phyloP scores from a whole-genome alignment of 1,140 invertebrate genomes.

The Pseudomyrmex gracilis region DNA sequence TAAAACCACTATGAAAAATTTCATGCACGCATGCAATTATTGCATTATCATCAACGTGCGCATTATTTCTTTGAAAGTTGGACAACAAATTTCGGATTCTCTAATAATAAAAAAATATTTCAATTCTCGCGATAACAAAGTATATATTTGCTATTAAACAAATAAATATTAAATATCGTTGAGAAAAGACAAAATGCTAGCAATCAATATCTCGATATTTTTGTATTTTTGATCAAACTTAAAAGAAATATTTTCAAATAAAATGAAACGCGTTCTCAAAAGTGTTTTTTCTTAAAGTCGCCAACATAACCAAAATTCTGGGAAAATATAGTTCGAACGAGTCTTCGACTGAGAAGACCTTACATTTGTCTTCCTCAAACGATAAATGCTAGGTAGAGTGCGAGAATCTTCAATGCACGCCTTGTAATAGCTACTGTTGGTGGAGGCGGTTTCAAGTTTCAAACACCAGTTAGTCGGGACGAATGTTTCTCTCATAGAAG shows the following conservation, averaged over 20 bases:
- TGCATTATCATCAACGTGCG: background rate
- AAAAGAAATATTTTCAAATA: constrained; percentile 32
- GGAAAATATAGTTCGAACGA: constrained; percentile 19
- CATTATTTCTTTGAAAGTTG: constrained; percentile 12
- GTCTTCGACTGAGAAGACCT: constrained; percentile 31
- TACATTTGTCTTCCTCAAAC: constrained; percentile 59
- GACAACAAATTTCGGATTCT: too few species aligned
- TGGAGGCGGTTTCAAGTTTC: constrained; percentile 74
- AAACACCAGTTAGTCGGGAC: constrained; percentile 67
- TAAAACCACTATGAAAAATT: constrained; percentile 27
- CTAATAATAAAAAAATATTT: too few species aligned
- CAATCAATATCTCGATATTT: background rate
- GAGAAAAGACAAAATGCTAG: background rate
- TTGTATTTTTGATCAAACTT: background rate
- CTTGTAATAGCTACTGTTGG: constrained; percentile 70
- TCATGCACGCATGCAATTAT: background rate
- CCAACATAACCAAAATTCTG: constrained; percentile 15
- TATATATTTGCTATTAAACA: too few species aligned
- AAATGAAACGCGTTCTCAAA: constrained; percentile 1
- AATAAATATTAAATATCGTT: too few species aligned
- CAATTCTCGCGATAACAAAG: too few species aligned
- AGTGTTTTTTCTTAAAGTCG: constrained; percentile 10
- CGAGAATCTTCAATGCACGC: constrained; percentile 14
- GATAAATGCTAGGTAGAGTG: constrained; percentile 30
- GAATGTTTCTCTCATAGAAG: constrained; percentile 78